These are phyloP conservation scores for Lysiphlebus fabarum DNA, from an alignment of 1,140 invertebrate genomes.

Conservation along the genomic window DNA sequence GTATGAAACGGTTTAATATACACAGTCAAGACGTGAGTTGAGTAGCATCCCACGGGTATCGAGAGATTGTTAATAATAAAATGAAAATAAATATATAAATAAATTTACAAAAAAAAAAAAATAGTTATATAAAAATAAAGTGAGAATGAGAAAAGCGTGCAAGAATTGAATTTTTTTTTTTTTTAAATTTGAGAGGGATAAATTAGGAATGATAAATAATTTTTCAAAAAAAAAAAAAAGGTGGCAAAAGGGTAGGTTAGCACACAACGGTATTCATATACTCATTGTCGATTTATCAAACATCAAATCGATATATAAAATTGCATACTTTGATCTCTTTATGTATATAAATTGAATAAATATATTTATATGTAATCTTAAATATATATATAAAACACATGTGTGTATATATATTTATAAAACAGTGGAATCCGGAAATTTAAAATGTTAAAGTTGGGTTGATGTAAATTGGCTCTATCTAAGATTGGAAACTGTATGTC, in stretches of 20 bases:
- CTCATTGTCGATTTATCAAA: no score
- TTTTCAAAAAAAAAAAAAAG: background rate
- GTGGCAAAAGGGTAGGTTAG: no score
- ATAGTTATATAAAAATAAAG: no score
- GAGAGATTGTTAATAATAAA: conserved; percentile 1
- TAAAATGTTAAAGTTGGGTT: conserved; percentile 29
- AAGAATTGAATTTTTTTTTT: background rate
- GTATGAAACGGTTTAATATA: no score
- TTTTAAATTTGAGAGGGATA: background rate
- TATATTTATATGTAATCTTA: no score
- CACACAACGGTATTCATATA: no score
- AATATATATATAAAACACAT: background rate
- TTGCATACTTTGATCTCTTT: no score
- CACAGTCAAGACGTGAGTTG: background rate
- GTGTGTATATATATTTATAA: conserved; percentile 4
- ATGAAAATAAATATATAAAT: background rate
- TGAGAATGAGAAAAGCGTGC: conserved; percentile 12
- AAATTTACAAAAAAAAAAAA: no score
- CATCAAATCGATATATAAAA: no score
- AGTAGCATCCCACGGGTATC: conserved; percentile 24
- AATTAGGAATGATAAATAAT: conserved; percentile 6
- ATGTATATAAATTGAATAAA: no score
- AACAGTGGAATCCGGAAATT: conserved; percentile 40
- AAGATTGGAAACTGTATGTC: background rate
- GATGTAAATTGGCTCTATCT: conserved; percentile 38